These are phyloP conservation scores for Rhopilema esculentum DNA, from an alignment of 30 jellyfish, hydroid and myxozoan genomes.

Conservation along the genomic window DNA sequence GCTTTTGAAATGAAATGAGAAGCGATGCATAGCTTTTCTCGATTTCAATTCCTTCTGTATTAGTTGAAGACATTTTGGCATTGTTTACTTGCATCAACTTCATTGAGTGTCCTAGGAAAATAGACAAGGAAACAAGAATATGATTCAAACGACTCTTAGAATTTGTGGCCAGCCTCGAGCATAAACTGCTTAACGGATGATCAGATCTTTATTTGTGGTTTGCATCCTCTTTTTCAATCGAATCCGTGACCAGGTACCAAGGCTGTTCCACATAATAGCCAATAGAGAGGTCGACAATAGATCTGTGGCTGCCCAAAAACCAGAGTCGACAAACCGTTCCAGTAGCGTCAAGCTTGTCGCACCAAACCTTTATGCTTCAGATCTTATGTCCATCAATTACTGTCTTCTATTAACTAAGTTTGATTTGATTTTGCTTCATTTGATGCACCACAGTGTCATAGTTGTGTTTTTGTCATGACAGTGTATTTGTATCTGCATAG, in stretches of 20 bases:
- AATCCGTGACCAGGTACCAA: background rate
- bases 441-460: background rate
- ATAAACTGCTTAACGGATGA: background rate
- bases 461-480: background rate
- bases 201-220: slow-evolving; percentile 9
- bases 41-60: too few species aligned
- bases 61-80: background rate
- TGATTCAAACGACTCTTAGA: background rate
- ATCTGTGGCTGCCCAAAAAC: background rate
- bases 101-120: too few species aligned
- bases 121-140: background rate
- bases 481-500: background rate
- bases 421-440: background rate
- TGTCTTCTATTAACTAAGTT: background rate
- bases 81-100: too few species aligned
- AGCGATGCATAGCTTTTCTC: too few species aligned
- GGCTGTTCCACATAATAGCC: background rate
- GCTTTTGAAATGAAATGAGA: too few species aligned
- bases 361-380: background rate
- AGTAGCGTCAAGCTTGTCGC: background rate
- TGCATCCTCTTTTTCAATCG: background rate
- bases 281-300: background rate
- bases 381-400: background rate
- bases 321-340: background rate
- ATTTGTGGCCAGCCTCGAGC: slow-evolving; percentile 18